Percentiles rank a stretch among this genome's conserved stretches.
phyloP scores from a whole-genome alignment of 2,113 vertebrate species.

The Rhabdomys dilectus region DNA sequence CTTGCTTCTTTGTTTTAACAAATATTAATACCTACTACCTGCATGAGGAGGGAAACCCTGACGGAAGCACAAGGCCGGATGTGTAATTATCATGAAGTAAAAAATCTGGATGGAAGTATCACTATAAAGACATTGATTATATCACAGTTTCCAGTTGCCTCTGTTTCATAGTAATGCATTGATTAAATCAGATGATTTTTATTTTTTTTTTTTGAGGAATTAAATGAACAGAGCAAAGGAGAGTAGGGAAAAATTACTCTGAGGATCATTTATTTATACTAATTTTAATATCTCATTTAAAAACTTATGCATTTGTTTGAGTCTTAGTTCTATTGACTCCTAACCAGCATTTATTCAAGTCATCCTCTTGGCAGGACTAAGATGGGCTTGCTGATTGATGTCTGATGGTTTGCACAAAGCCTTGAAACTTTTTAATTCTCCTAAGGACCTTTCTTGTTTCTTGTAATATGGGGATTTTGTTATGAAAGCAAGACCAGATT shows the following conservation, averaged over 20 bases:
- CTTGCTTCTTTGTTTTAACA: conserved; percentile 86
- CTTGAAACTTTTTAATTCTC: conserved; percentile 74
- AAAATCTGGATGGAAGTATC: conserved; percentile 57
- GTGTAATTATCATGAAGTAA: conserved; percentile 58
- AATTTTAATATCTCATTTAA: conserved; percentile 58
- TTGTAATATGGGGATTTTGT: conserved; percentile 62
- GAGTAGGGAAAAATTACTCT: conserved; percentile 43
- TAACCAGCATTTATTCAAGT: conserved; percentile 60
- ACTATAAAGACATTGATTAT: conserved; percentile 1
- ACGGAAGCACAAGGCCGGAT: not conserved
- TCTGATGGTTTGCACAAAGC: conserved; percentile 57
- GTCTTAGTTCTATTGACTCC: conserved; percentile 67
- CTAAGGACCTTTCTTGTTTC: not conserved
- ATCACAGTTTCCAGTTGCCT: conserved; percentile 36
- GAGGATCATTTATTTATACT: conserved; percentile 43
- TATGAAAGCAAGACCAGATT: conserved; percentile 49
- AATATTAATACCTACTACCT: conserved; percentile 82
- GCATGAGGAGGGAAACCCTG: conserved; percentile 56
- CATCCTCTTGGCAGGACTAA: conserved; percentile 26
- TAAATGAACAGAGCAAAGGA: not conserved
- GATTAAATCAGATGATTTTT: conserved; percentile 59
- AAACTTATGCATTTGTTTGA: conserved; percentile 46
- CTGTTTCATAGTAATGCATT: conserved; percentile 25
- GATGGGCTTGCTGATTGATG: conserved; percentile 50
- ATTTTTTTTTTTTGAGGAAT: conserved; percentile 59